These are phyloP conservation scores for Spea multiplicata DNA, from an alignment of 2,113 vertebrate species.

Conservation along the genomic window DNA sequence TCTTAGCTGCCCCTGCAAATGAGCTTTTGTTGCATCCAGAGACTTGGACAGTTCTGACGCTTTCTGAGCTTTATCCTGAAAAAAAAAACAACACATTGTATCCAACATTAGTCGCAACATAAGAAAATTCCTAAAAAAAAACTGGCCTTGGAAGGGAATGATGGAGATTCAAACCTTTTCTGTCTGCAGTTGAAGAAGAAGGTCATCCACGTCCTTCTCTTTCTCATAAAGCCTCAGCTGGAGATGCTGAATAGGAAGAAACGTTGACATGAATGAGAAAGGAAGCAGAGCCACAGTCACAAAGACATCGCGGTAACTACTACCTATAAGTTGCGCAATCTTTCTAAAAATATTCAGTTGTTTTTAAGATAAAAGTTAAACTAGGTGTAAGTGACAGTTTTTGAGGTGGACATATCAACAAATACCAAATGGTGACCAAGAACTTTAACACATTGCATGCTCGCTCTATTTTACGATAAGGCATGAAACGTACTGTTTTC, in stretches of 20 bases:
- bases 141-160: background rate
- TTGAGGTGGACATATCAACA: too few species aligned
- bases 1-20: conserved; percentile 79
- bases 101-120: background rate
- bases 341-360: too few species aligned
- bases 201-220: conserved; percentile 73
- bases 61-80: conserved; percentile 71
- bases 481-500: conserved; percentile 68
- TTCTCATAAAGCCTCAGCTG: conserved; percentile 77
- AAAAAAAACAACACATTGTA: background rate
- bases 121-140: background rate
- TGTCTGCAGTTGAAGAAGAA: conserved; percentile 67
- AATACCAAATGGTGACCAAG: too few species aligned
- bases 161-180: conserved; percentile 77
- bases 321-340: too few species aligned
- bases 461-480: too few species aligned
- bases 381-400: too few species aligned
- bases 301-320: background rate
- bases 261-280: background rate
- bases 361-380: too few species aligned
- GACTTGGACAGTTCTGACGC: conserved; percentile 72
- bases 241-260: conserved; percentile 69
- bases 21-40: conserved; percentile 76
- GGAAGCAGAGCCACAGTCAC: background rate
- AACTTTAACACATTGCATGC: too few species aligned